These are phyloP conservation scores for Nothocercus nigrocapillus DNA, from an alignment of 2,113 vertebrate species.

Conservation along the genomic window DNA sequence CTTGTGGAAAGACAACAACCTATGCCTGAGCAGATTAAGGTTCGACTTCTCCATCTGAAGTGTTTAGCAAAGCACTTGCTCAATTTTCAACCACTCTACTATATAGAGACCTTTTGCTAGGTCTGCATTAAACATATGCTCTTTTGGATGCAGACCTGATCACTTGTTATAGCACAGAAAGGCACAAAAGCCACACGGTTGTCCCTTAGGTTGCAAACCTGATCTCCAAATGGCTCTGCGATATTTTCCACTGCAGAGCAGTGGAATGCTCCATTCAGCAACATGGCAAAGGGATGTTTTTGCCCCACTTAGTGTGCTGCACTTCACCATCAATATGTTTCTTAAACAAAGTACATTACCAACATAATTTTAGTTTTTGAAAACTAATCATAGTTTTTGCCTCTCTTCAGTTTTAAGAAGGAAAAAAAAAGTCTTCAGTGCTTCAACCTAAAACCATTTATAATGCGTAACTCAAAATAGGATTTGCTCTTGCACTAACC, in stretches of 20 bases:
- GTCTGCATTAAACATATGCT: not conserved
- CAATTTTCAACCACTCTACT: not conserved
- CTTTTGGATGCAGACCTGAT: not conserved
- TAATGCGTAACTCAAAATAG: not conserved
- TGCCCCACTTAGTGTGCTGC: fast-evolving
- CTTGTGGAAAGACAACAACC: not conserved
- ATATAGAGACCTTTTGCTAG: not conserved
- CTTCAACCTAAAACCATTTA: not conserved
- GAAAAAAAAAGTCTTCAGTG: not conserved
- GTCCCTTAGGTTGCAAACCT: not conserved
- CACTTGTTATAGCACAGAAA: not conserved
- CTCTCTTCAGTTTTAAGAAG: not conserved
- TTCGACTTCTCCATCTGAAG: not conserved
- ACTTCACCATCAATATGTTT: not conserved
- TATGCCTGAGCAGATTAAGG: not conserved
- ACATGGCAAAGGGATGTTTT: not conserved
- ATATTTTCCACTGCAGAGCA: not conserved
- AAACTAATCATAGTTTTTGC: not conserved
- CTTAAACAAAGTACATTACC: not conserved
- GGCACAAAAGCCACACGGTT: fast-evolving
- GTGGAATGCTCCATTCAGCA: too few relatives aligned
- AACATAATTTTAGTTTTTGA: not conserved
- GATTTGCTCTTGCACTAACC: not conserved
- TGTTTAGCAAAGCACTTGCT: not conserved
- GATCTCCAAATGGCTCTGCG: not conserved